Conservation (phyloP, 2,888 invertebrate species). For the Athalia cordata region DNA sequence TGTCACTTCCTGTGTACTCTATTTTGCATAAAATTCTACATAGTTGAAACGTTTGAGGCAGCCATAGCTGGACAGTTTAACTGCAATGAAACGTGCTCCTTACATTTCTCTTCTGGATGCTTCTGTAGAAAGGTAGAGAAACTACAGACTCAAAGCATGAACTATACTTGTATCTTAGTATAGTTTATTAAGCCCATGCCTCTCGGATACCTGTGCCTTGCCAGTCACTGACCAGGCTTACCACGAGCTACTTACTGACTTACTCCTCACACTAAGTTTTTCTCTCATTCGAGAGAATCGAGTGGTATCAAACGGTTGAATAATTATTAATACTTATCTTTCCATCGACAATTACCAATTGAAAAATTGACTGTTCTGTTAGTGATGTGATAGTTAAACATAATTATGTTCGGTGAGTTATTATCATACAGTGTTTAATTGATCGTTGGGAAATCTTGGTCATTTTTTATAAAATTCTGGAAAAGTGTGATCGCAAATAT, state of each 20-base stretch:
- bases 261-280: slow-evolving; percentile 29
- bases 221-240: slow-evolving; percentile 70
- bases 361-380: background rate
- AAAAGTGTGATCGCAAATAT: too few relatives aligned
- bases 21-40: background rate
- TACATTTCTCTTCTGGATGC: slow-evolving; percentile 55
- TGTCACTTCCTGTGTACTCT: slow-evolving; percentile 12
- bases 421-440: slow-evolving; percentile 1
- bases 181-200: slow-evolving; percentile 43
- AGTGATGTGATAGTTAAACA: slow-evolving; percentile 21
- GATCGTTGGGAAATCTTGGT: background rate
- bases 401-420: slow-evolving; percentile 24
- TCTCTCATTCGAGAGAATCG: slow-evolving; percentile 15
- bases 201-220: slow-evolving; percentile 57
- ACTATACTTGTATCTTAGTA: slow-evolving; percentile 35
- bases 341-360: background rate
- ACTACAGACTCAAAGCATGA: slow-evolving; percentile 38
- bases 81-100: slow-evolving; percentile 29
- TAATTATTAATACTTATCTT: background rate
- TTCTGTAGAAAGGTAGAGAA: slow-evolving; percentile 55
- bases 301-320: slow-evolving; percentile 14
- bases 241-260: slow-evolving; percentile 53
- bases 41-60: slow-evolving; percentile 17
- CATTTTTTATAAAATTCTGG: too few relatives aligned
- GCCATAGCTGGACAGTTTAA: slow-evolving; percentile 39